Evolutionary conservation across 2,888 invertebrate genomes (phyloP).

Genomic region (Chymomyza procnemis): DNA sequence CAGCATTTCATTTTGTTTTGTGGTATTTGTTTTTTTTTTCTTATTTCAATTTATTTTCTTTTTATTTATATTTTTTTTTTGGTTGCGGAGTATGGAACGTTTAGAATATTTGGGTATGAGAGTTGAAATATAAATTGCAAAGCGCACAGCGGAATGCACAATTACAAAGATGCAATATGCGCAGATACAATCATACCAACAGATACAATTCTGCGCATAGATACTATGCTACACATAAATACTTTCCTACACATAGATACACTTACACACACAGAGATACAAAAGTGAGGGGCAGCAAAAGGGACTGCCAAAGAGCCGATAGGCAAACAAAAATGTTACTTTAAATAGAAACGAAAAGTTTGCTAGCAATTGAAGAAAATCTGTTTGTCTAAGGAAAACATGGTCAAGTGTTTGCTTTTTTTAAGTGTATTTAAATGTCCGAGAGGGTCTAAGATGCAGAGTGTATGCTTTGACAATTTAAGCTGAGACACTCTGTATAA

Average conservation of each 20-base stretch:
- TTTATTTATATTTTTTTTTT: constrained; percentile 12
- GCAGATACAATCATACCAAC: no score
- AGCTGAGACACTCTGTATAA: not conserved
- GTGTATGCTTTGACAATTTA: not conserved
- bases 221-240: constrained; percentile 1
- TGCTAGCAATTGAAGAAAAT: not conserved
- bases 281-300: not conserved
- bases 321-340: not conserved
- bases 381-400: not conserved
- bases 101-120: constrained; percentile 28
- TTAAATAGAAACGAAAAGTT: not conserved
- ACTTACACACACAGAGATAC: not conserved
- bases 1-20: not conserved
- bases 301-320: not conserved
- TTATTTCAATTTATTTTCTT: constrained; percentile 16
- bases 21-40: constrained; percentile 30
- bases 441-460: not conserved
- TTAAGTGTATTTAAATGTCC: not conserved
- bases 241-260: constrained; percentile 8
- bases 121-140: constrained; percentile 41
- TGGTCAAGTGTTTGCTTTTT: not conserved
- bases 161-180: constrained; percentile 20
- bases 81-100: constrained; percentile 5
- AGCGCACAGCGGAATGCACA: constrained; percentile 39
- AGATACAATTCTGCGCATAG: not conserved